Conservation (phyloP, 2,888 invertebrate genomes). For the Drosophila merina region DNA sequence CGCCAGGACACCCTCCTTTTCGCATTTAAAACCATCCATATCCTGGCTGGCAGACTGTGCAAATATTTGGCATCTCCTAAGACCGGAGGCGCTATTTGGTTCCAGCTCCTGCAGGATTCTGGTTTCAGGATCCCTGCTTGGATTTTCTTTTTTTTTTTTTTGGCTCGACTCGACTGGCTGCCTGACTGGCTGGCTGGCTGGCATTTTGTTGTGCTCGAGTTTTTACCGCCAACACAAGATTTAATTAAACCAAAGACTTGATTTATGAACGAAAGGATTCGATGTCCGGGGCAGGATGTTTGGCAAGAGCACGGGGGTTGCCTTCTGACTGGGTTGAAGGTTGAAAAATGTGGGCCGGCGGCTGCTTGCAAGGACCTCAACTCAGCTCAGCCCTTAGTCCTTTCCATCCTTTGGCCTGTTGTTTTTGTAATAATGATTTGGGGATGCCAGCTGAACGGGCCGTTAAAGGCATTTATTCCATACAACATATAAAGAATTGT, state of each 20-base stretch:
- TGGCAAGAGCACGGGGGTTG: neutral
- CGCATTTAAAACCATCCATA: slow-evolving; percentile 19
- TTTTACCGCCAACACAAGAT: slow-evolving; percentile 84
- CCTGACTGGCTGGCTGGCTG: slow-evolving; percentile 16
- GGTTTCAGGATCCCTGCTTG: slow-evolving; percentile 2
- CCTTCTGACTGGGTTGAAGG: slow-evolving; percentile 57
- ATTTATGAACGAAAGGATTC: slow-evolving; percentile 83
- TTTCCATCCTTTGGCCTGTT: slow-evolving; percentile 12
- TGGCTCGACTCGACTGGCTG: slow-evolving; percentile 7
- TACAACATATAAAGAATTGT: slow-evolving; percentile 71
- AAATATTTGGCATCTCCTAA: slow-evolving; percentile 64
- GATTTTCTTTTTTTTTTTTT: slow-evolving; percentile 13
- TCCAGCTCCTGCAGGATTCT: slow-evolving; percentile 23
- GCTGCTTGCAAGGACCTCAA: slow-evolving; percentile 7
- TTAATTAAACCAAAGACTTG: slow-evolving; percentile 85
- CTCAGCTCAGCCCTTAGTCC: slow-evolving; percentile 3
- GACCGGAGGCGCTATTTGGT: slow-evolving; percentile 33
- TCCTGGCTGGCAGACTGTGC: slow-evolving; percentile 48
- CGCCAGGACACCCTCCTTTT: slow-evolving; percentile 1
- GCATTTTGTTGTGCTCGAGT: slow-evolving; percentile 57
- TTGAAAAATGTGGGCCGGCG: slow-evolving; percentile 66
- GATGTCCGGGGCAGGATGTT: slow-evolving; percentile 59
- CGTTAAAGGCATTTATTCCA: slow-evolving; percentile 62
- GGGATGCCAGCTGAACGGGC: slow-evolving; percentile 68
- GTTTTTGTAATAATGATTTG: slow-evolving; percentile 73